Evolutionary conservation across 2,888 invertebrate genomes (phyloP).

Genomic region (Chironomus tentans): DNA sequence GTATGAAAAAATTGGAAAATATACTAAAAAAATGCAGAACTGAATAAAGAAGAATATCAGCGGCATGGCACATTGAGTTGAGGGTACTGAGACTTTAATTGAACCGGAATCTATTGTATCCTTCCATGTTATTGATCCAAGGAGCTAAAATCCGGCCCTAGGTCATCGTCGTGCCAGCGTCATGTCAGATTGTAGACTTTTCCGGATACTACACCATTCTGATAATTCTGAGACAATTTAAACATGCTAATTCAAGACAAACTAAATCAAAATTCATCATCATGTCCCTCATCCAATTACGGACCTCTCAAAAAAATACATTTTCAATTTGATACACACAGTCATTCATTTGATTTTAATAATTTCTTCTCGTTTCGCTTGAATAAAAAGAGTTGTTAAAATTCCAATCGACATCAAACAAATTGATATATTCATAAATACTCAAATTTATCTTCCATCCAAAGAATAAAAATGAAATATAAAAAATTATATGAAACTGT

Average conservation of each 20-base stretch:
- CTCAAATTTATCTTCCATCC: too few species aligned
- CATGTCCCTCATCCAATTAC: background rate
- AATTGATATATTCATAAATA: conserved; percentile 5
- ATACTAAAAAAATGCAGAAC: too few species aligned
- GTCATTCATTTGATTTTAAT: background rate
- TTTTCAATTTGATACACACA: background rate
- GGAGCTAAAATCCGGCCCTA: too few species aligned
- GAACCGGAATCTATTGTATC: too few species aligned
- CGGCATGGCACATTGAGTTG: too few species aligned
- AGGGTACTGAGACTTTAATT: too few species aligned
- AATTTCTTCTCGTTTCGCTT: background rate
- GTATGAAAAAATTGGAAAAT: too few species aligned
- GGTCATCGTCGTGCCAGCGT: too few species aligned
- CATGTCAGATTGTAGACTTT: too few species aligned
- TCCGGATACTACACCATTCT: too few species aligned
- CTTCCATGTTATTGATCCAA: too few species aligned
- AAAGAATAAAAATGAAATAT: background rate
- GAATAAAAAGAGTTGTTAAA: conserved; percentile 23
- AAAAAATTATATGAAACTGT: background rate
- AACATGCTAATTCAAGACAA: background rate
- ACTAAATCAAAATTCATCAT: background rate
- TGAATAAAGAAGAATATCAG: too few species aligned
- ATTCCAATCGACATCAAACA: conserved; percentile 9
- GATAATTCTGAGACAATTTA: background rate
- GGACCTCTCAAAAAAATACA: background rate